Evolutionary conservation across 1,140 invertebrate species (phyloP).

Genomic region (Drosophila arawakana): DNA sequence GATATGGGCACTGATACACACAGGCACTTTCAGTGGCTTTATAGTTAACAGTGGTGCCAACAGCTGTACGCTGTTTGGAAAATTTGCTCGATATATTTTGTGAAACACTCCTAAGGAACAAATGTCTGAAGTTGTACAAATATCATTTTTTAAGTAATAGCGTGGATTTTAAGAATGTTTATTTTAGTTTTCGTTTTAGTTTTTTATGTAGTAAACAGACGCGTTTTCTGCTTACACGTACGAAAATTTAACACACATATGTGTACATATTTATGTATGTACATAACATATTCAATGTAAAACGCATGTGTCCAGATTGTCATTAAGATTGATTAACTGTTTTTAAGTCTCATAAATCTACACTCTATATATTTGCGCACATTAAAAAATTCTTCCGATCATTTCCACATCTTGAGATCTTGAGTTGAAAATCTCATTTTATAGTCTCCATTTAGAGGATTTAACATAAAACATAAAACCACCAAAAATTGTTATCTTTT

Average conservation of each 20-base stretch:
- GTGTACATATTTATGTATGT: too few relatives aligned
- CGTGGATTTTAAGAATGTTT: background rate
- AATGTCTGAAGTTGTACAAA: slow-evolving; percentile 63
- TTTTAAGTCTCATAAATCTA: background rate
- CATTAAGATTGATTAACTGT: background rate
- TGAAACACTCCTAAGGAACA: too few relatives aligned
- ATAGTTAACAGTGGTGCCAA: too few relatives aligned
- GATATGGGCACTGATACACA: slow-evolving; percentile 20
- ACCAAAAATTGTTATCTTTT: slow-evolving; percentile 46
- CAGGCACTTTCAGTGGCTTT: background rate
- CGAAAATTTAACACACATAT: background rate
- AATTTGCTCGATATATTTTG: too few relatives aligned
- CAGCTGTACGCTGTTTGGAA: too few relatives aligned
- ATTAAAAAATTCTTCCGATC: background rate
- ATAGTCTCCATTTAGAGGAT: slow-evolving; percentile 27
- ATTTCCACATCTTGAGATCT: slow-evolving; percentile 6
- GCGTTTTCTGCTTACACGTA: background rate
- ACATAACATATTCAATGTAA: background rate
- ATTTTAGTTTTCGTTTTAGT: slow-evolving; percentile 21
- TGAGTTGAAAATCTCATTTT: slow-evolving; percentile 26
- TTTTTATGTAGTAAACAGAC: background rate
- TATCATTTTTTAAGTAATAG: slow-evolving; percentile 69
- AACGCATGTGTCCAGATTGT: background rate
- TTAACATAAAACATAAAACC: slow-evolving; percentile 12
- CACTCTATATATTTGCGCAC: background rate